Percentiles rank a stretch among this genome's conserved stretches.
phyloP scores from a whole-genome alignment of 1,140 invertebrate species.

The Bombus soroeensis region DNA sequence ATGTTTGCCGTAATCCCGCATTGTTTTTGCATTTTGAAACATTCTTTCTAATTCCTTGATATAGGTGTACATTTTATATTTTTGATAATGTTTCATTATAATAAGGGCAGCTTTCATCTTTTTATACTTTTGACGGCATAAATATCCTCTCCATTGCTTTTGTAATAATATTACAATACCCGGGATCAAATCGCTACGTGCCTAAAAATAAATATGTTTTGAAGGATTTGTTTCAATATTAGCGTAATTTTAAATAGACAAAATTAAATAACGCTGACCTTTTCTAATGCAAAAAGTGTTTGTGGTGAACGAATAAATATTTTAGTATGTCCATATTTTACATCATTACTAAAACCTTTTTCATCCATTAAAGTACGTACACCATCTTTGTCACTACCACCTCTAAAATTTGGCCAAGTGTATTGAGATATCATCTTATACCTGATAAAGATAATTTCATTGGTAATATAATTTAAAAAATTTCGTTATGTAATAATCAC shows the following conservation, averaged over 20 bases:
- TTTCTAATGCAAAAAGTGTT: conserved; percentile 95
- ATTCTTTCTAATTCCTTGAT: conserved; percentile 87
- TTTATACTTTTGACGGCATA: conserved; percentile 91
- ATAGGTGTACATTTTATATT: conserved; percentile 93
- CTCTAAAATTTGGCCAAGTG: conserved; percentile 97
- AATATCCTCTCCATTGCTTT: conserved; percentile 94
- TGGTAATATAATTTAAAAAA: background rate
- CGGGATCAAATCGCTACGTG: conserved; percentile 91
- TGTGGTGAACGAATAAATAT: conserved; percentile 96
- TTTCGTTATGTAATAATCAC: background rate
- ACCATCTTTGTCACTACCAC: conserved; percentile 90
- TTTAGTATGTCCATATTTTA: conserved; percentile 97
- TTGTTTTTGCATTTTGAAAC: conserved; percentile 85
- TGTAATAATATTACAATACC: conserved; percentile 95
- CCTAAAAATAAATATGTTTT: conserved; percentile 73
- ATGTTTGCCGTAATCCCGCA: conserved; percentile 90
- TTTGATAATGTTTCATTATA: conserved; percentile 93
- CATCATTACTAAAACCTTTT: conserved; percentile 90
- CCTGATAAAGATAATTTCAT: conserved; percentile 80
- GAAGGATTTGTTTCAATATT: background rate
- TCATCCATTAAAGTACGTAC: conserved; percentile 92
- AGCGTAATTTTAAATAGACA: background rate
- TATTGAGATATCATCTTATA: conserved; percentile 98
- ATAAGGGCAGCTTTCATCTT: conserved; percentile 92
- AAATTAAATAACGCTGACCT: conserved; percentile 77